These are phyloP conservation scores for Anoplolepis gracilipes DNA, from an alignment of 1,140 invertebrate species.

Conservation along the genomic window DNA sequence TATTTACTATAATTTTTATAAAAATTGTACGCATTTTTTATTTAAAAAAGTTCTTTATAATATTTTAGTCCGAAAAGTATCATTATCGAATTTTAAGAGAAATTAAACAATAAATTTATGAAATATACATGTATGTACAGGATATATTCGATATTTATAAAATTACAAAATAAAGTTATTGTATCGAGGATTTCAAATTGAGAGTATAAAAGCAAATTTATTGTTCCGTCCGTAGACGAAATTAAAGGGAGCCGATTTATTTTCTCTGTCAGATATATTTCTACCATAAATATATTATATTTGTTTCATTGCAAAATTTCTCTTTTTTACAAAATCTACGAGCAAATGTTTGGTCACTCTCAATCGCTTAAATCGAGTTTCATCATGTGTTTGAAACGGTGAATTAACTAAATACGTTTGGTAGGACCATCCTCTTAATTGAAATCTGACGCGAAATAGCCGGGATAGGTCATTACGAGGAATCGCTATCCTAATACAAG, in stretches of 20 bases:
- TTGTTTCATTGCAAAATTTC: background rate
- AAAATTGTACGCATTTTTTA: too few species aligned
- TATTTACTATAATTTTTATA: too few species aligned
- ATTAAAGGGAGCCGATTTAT: constrained; percentile 21
- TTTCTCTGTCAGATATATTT: background rate
- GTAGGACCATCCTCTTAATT: constrained; percentile 19
- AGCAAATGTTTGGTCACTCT: background rate
- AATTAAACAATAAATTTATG: background rate
- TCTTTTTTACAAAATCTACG: background rate
- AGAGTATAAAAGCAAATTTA: constrained; percentile 15
- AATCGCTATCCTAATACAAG: constrained; percentile 20
- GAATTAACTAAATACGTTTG: constrained; percentile 43
- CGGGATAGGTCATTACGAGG: constrained; percentile 12
- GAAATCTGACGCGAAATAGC: constrained; percentile 42
- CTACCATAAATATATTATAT: background rate
- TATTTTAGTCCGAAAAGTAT: too few species aligned
- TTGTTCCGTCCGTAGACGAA: background rate
- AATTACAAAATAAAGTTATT: constrained; percentile 18
- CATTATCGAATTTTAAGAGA: background rate
- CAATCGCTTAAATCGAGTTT: constrained; percentile 21
- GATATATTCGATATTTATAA: background rate
- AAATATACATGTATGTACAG: background rate
- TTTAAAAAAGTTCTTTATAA: background rate
- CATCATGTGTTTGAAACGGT: background rate
- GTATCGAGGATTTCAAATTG: background rate